Evolutionary conservation across 1,140 invertebrate species (phyloP), one percentile per base, ranked within the genome.

Genomic region (Drosophila tropicalis): DNA sequence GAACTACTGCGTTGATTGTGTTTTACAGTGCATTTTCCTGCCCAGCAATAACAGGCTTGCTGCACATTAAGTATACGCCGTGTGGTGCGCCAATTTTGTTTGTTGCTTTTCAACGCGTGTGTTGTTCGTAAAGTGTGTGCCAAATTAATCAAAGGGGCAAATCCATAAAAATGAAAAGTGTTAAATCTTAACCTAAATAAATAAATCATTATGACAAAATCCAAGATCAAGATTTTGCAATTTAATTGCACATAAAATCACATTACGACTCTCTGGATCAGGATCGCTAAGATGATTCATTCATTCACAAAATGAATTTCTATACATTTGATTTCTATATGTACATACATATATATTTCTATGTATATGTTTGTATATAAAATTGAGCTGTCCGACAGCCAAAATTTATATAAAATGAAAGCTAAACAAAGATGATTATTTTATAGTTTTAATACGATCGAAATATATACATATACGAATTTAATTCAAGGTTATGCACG

Each of bases 361-460:
- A 29, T 4, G 9, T 58, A 39, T 19, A 15, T 3, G 6, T 34
- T 17, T 58, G 15, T 36, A 58, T 58, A 17, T n/a, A 65, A 58
- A 73, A 70, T 64, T 58, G 22, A 39, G 25, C 41, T 44, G 22
- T n/a, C 12, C 15, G 10, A 60, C 74, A 67, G 63, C 32, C 68
- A 57, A 62, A 62, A 72, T 63, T 79, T 82, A 68, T 72, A 79
- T 73, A 70, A 71, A 84, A 84, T 65, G 72, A 77, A 89, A 84
- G 76, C 69, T 89, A 87, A 87, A 87, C 84, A 87, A 87, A 60
- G 70, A 71, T 89, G 83, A 83, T 81, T 89, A 89, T 89, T 89
- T 89, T 89, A 89, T 89, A 89, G 84, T 81, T 81, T 80, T 70
- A 63, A 81, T 76, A 81, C 84, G 85, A 90, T 81, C 84, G 63